Evolutionary conservation across 2,888 invertebrate genomes (phyloP).

Genomic region (Hylaea fasciaria): DNA sequence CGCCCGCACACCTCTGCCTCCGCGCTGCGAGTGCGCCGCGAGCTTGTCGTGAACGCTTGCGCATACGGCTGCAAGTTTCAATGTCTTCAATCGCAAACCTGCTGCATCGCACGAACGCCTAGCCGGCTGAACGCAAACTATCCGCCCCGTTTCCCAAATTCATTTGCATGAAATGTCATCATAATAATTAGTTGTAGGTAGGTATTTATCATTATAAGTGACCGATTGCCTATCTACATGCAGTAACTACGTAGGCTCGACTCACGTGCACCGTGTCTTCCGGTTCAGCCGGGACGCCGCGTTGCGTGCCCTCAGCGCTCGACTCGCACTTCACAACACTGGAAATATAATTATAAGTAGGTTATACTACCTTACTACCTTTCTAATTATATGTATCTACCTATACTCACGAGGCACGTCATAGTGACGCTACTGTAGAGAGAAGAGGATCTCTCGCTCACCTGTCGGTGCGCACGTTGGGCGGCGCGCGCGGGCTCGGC

Average conservation of each 20-base stretch:
- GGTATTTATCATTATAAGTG: too few relatives aligned
- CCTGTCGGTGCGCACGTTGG: constrained; percentile 53
- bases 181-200: too few relatives aligned
- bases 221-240: too few relatives aligned
- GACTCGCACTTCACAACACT: constrained; percentile 49
- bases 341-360: constrained; percentile 10
- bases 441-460: too few relatives aligned
- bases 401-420: too few relatives aligned
- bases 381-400: too few relatives aligned
- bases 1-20: constrained; percentile 14
- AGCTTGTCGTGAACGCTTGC: constrained; percentile 48
- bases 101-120: too few relatives aligned
- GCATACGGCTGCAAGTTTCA: constrained; percentile 58
- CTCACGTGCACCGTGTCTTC: constrained; percentile 67
- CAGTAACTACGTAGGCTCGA: background rate
- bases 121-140: too few relatives aligned
- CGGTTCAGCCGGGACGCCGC: constrained; percentile 53
- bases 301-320: constrained; percentile 29
- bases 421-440: too few relatives aligned
- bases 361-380: background rate
- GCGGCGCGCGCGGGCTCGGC: constrained; percentile 34
- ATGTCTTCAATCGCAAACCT: background rate
- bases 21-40: constrained; percentile 32
- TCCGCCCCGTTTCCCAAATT: too few relatives aligned
- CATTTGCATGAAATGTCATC: too few relatives aligned